Conservation (phyloP, 2,888 invertebrate genomes). For the Andrena flavipes region DNA sequence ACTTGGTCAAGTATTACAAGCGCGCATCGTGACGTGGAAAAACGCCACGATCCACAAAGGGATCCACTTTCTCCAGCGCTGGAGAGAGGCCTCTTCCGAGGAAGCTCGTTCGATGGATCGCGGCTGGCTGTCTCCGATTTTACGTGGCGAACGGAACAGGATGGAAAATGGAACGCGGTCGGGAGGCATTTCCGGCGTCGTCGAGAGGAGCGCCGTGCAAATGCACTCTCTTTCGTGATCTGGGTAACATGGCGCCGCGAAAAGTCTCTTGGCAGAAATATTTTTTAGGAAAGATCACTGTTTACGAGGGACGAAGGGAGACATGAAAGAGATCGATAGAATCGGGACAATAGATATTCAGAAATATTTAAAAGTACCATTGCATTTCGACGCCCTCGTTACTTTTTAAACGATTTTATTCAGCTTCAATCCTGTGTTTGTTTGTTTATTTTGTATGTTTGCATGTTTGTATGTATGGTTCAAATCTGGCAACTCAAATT, state of each 20-base stretch:
- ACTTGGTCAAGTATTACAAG: slow-evolving; percentile 28
- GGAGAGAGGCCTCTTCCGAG: slow-evolving; percentile 12
- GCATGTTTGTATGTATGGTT: too few relatives aligned
- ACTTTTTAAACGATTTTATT: too few relatives aligned
- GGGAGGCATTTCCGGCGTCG: slow-evolving; percentile 26
- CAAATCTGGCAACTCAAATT: too few relatives aligned
- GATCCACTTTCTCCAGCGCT: slow-evolving; percentile 32
- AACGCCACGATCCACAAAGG: slow-evolving; percentile 25
- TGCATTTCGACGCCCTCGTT: background rate
- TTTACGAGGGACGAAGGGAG: background rate
- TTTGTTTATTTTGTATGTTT: too few relatives aligned
- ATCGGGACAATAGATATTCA: background rate
- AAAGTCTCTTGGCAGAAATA: background rate
- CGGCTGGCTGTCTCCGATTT: slow-evolving; percentile 4
- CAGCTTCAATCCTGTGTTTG: too few relatives aligned
- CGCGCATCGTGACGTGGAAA: slow-evolving; percentile 5
- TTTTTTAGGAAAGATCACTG: background rate
- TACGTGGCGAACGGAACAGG: background rate
- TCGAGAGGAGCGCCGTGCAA: slow-evolving; percentile 7
- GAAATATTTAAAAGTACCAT: background rate
- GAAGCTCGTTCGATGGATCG: slow-evolving; percentile 40
- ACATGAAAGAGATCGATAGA: too few relatives aligned
- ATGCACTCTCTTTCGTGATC: slow-evolving; percentile 23
- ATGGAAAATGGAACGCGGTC: slow-evolving; percentile 50
- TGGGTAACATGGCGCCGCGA: background rate